Conservation (phyloP, 2,113 vertebrate species). For the Notechis scutatus region DNA sequence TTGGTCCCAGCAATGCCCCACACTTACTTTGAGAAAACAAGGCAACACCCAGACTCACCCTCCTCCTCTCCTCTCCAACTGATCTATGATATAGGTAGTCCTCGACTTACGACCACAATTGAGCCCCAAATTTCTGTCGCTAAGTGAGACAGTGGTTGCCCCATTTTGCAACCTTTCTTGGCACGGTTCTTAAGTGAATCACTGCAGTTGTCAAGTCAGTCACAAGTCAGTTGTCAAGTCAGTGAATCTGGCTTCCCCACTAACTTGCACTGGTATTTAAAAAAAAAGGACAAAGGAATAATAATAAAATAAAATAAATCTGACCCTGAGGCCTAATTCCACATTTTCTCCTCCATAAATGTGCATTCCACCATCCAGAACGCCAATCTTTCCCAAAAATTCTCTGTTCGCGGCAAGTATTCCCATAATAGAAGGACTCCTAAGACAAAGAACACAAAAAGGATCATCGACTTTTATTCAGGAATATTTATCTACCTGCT, state of each 20-base stretch:
- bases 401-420: slow-evolving; percentile 73
- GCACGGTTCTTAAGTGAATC: background rate
- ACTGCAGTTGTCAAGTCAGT: background rate
- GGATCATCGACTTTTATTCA: background rate
- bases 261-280: background rate
- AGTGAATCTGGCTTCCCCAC: background rate
- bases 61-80: background rate
- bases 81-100: too few relatives aligned
- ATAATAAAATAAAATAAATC: slow-evolving; percentile 10
- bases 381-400: slow-evolving; percentile 76
- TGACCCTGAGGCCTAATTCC: slow-evolving; percentile 75
- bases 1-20: background rate
- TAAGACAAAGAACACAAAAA: slow-evolving; percentile 27
- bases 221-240: background rate
- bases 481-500: background rate
- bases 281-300: background rate
- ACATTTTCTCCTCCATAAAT: slow-evolving; percentile 79
- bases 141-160: too few relatives aligned
- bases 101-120: too few relatives aligned
- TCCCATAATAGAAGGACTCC: slow-evolving; percentile 76
- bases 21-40: background rate
- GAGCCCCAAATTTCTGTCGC: too few relatives aligned
- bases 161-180: too few relatives aligned
- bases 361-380: slow-evolving; percentile 75
- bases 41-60: background rate